phyloP scores from a whole-genome alignment of 2,797 vertebrate species.

The Xenentodon cancila region DNA sequence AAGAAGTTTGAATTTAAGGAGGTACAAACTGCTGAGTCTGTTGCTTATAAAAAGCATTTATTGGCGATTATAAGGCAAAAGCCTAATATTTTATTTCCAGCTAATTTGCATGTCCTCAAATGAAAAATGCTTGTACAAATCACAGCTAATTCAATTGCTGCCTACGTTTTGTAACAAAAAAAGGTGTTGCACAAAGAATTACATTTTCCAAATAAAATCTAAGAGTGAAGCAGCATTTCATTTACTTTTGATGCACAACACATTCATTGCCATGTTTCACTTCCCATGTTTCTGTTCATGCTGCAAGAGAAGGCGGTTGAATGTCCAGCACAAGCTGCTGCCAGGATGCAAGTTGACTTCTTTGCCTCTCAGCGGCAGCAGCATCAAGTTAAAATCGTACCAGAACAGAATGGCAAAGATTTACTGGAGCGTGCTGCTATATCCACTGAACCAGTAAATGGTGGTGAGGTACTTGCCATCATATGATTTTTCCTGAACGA shows the following conservation, averaged over 20 bases:
- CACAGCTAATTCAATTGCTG: too few species aligned
- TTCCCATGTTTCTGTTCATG: conserved; percentile 61
- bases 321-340: conserved; percentile 60
- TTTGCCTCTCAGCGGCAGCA: conserved; percentile 51
- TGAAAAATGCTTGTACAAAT: too few species aligned
- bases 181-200: too few species aligned
- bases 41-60: conserved; percentile 15
- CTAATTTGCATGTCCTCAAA: too few species aligned
- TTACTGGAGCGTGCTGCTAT: conserved; percentile 51
- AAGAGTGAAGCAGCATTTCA: background rate
- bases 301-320: conserved; percentile 45
- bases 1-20: conserved; percentile 20
- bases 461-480: conserved; percentile 63
- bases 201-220: too few species aligned
- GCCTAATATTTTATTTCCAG: too few species aligned
- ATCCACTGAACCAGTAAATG: conserved; percentile 78
- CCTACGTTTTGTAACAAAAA: too few species aligned
- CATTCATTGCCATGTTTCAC: conserved; percentile 30
- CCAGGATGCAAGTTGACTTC: conserved; percentile 57
- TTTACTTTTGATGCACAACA: conserved; percentile 5
- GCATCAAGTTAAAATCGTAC: conserved; percentile 62
- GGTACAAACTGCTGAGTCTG: conserved; percentile 17
- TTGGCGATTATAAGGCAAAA: too few species aligned
- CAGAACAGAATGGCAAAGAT: conserved; percentile 66
- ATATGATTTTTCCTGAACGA: conserved; percentile 71